Conservation (phyloP, 2,888 invertebrate species). For the Allolobophora icterica region DNA sequence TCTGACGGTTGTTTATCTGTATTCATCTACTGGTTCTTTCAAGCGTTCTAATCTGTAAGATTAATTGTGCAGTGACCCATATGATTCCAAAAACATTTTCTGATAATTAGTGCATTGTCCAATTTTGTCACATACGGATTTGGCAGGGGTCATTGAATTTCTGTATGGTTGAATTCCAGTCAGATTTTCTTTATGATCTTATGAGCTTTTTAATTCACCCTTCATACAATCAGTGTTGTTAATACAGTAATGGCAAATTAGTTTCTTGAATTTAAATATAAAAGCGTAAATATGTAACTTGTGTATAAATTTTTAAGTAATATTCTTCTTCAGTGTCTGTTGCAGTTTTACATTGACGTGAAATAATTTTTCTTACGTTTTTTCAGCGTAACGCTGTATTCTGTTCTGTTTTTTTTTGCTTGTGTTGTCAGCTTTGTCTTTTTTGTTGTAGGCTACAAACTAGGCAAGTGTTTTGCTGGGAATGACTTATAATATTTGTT, state of each 20-base stretch:
- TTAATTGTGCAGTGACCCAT: neutral
- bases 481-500: constrained; percentile 8
- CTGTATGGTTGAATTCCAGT: too few species aligned
- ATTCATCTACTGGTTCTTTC: neutral
- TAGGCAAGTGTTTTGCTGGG: constrained; percentile 21
- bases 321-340: neutral
- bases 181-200: neutral
- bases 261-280: neutral
- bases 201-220: neutral
- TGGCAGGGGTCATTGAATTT: too few species aligned
- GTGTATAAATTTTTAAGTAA: neutral
- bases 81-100: neutral
- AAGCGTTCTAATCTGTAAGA: neutral
- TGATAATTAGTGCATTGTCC: neutral
- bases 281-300: neutral
- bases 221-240: neutral
- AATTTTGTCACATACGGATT: neutral
- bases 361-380: neutral
- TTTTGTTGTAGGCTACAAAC: constrained; percentile 21
- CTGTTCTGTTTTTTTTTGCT: neutral
- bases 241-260: neutral
- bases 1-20: neutral
- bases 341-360: neutral
- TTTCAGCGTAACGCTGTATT: neutral
- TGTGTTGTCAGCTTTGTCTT: constrained; percentile 1